Conservation (phyloP, 64 coral and sea anemone species). For the Pocillopora damicornis region DNA sequence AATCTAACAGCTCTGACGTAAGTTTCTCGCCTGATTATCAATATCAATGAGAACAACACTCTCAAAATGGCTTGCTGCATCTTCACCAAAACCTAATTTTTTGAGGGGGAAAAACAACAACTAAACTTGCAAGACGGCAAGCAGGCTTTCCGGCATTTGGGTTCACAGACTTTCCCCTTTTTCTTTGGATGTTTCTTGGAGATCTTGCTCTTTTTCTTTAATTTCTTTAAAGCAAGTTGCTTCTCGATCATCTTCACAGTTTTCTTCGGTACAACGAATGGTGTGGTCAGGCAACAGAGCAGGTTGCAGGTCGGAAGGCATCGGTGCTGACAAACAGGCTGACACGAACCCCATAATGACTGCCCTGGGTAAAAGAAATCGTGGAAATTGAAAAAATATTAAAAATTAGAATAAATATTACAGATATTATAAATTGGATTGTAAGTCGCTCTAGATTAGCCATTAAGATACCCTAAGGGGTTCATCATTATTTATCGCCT, state of each 20-base stretch:
- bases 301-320: constrained; percentile 58
- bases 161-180: constrained; percentile 12
- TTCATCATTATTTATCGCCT: too few species aligned
- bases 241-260: constrained; percentile 18
- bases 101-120: constrained; percentile 43
- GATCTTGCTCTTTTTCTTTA: neutral
- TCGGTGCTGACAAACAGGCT: constrained; percentile 39
- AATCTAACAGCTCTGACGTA: too few species aligned
- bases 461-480: too few species aligned
- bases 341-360: constrained; percentile 14
- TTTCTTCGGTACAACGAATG: constrained; percentile 16
- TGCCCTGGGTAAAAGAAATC: neutral
- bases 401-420: neutral
- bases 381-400: neutral
- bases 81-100: neutral
- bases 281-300: constrained; percentile 44
- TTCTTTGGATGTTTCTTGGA: neutral
- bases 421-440: too few species aligned
- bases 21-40: too few species aligned
- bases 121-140: constrained; percentile 46
- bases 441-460: too few species aligned
- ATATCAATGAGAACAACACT: neutral
- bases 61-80: neutral
- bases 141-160: constrained; percentile 30
- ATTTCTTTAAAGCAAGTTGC: neutral